phyloP scores from a whole-genome alignment of 2,888 invertebrate genomes.

The Stenodera caucasica region DNA sequence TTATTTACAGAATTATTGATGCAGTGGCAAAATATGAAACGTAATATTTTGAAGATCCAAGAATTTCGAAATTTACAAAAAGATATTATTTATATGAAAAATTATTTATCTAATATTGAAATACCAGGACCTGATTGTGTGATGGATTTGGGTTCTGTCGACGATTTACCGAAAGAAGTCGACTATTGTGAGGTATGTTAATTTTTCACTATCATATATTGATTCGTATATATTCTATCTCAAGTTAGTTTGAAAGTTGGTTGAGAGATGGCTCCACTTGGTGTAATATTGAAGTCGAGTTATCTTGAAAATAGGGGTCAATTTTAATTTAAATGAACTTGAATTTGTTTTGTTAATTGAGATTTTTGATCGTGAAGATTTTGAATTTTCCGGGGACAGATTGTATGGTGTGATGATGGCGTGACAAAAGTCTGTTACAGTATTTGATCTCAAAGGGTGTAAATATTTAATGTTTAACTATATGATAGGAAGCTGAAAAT shows the following conservation, averaged over 20 bases:
- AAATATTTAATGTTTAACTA: conserved; percentile 16
- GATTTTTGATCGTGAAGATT: not conserved
- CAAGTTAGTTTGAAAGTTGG: not conserved
- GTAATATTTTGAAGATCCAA: conserved; percentile 50
- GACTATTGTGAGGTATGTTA: conserved; percentile 52
- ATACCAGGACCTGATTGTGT: conserved; percentile 36
- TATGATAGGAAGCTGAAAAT: conserved; percentile 12
- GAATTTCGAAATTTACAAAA: conserved; percentile 51
- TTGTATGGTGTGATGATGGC: not conserved
- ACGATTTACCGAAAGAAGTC: conserved; percentile 52
- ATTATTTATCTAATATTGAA: conserved; percentile 47
- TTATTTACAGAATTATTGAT: conserved; percentile 55
- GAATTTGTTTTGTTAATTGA: not conserved
- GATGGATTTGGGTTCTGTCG: conserved; percentile 44
- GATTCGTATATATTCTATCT: too few relatives aligned
- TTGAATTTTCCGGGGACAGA: not conserved
- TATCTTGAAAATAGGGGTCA: too few relatives aligned
- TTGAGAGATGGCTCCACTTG: not conserved
- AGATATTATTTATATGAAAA: conserved; percentile 51
- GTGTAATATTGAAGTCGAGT: not conserved
- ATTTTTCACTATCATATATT: not conserved
- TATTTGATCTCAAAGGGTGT: not conserved
- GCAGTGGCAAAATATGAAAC: conserved; percentile 58
- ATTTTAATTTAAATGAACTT: too few relatives aligned
- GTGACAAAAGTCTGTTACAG: not conserved